A percentile compares a stretch with the other conserved stretches of the same genome.
These are phyloP conservation scores for Holothuria glaberrima DNA, from an alignment of 35 echinoderm and acorn worm species.

Conservation along the genomic window DNA sequence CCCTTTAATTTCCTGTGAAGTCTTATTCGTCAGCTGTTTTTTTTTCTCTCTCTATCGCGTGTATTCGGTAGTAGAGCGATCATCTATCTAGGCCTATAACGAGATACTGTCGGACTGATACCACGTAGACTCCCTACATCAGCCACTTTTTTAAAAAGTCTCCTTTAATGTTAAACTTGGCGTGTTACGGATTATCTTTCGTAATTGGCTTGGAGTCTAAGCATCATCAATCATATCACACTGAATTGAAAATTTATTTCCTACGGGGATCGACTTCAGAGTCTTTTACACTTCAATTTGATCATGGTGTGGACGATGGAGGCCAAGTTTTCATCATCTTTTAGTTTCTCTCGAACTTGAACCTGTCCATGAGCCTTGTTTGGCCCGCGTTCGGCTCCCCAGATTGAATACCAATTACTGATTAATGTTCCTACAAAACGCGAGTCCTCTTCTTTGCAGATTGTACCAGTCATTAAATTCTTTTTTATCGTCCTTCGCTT, in stretches of 20 bases:
- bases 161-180: constrained; percentile 20
- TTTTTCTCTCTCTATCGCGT: no score
- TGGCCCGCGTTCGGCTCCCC: no score
- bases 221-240: constrained; percentile 45
- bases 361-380: not conserved
- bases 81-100: no score
- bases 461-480: no score
- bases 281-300: constrained; percentile 42
- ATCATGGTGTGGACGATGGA: constrained; percentile 36
- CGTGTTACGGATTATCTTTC: constrained; percentile 40
- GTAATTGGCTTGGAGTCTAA: constrained; percentile 42
- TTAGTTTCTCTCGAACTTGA: not conserved
- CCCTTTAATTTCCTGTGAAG: constrained; percentile 48
- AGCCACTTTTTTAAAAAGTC: constrained; percentile 14
- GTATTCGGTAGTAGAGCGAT: no score
- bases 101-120: no score
- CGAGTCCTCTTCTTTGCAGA: no score
- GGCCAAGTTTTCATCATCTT: not conserved
- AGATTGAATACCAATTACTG: no score
- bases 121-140: constrained; percentile 13
- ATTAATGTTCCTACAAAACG: no score
- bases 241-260: constrained; percentile 47
- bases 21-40: constrained; percentile 19
- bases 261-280: not conserved
- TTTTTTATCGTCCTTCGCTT: no score